Evolutionary conservation across 92 coral and sea anemone genomes (phyloP), one percentile per base, ranked within the genome.

Genomic region (Epizoanthus rinbou): DNA sequence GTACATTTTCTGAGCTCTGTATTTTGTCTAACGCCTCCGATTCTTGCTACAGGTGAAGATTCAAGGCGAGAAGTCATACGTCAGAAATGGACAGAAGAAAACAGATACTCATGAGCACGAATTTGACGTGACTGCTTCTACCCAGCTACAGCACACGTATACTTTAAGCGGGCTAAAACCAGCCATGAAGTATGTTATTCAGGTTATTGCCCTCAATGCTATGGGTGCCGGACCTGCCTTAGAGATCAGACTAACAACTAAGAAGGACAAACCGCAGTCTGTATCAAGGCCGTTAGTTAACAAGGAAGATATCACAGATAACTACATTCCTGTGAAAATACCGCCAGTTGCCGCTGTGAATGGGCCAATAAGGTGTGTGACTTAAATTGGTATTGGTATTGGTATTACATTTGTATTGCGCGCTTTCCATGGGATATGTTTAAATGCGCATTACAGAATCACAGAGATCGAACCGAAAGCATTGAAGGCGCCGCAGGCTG

Each of bases 321-420:
- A 90, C 47, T 94, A 79, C 75, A 89, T 97, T 15, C 93, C 97
- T n/a, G 71, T 95, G 18, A 70, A 68, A 35, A 23, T 95, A 82
- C 85, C 85, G 50, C 83, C 73, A 4, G 98, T 94, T 24, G 85
- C 95, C 6, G 98, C 89, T 31, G 88, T 85, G 25, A 90, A 97
- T 73, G 98, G 99, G 16, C 98, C 98, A 11, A 76, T 95, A 75
- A 95, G 98, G 98, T 95, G 76, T 5, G 65, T 59, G 10, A 25
- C 63, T 15, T 70, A 33, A 16, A 6, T 52, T 52, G n/a, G n/a
- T n/a, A n/a, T n/a, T n/a, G n/a, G n/a, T n/a, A n/a, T n/a, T n/a
- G n/a, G n/a, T n/a, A n/a, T n/a, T n/a, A n/a, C n/a, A n/a, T n/a
- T n/a, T n/a, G n/a, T n/a, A n/a, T n/a, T n/a, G n/a, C n/a, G n/a